Evolutionary conservation across 1,140 invertebrate genomes (phyloP).

Genomic region (Pogonognathellus flavescens): DNA sequence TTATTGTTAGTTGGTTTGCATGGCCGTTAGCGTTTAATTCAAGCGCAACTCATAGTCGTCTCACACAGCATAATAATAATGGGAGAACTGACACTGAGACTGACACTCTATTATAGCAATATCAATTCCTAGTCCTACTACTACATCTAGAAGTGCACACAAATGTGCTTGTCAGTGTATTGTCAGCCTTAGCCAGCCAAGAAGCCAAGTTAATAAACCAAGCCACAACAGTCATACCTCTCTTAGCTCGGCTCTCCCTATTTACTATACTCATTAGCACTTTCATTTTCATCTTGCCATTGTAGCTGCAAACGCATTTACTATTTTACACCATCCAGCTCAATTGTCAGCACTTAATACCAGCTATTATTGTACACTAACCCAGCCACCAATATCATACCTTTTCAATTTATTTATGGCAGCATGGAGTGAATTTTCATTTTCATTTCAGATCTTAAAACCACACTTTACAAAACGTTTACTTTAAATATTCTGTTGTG

Average conservation of each 20-base stretch:
- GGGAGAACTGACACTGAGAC: conserved; percentile 14
- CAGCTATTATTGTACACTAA: conserved; percentile 1
- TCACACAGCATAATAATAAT: not conserved
- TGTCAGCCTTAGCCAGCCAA: conserved; percentile 2
- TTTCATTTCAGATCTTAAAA: conserved; percentile 9
- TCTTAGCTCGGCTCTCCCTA: conserved; percentile 15
- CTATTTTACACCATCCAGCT: conserved; percentile 14
- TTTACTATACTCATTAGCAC: conserved; percentile 37
- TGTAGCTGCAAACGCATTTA: not conserved
- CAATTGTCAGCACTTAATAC: conserved; percentile 11
- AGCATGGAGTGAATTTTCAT: conserved; percentile 20
- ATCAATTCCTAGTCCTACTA: not conserved
- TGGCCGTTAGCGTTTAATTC: too few relatives aligned
- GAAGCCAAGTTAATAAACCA: not conserved
- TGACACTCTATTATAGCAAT: conserved; percentile 6
- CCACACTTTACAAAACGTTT: conserved; percentile 27
- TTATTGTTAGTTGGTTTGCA: not conserved
- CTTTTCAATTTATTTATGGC: conserved; percentile 30
- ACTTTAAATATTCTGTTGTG: conserved; percentile 7
- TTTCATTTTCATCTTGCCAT: conserved; percentile 33
- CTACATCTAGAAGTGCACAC: not conserved
- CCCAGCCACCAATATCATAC: not conserved
- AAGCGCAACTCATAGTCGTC: too few relatives aligned
- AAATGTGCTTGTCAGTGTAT: not conserved
- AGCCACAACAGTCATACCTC: conserved; percentile 14